Conservation (phyloP, 2,797 vertebrate species). For the Scyliorhinus canicula region DNA sequence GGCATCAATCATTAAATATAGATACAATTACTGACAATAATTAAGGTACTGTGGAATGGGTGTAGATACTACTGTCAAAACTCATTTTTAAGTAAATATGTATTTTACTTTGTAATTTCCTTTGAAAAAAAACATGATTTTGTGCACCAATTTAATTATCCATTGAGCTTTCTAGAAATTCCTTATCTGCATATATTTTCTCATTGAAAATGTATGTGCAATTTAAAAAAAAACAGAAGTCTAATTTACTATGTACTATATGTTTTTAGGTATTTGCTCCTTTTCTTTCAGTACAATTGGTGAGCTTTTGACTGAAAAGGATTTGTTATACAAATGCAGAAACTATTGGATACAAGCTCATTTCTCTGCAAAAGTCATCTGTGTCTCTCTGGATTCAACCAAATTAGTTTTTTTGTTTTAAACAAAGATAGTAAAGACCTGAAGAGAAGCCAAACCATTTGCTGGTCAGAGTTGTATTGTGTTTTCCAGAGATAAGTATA, state of each 20-base stretch:
- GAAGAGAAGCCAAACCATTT: not conserved
- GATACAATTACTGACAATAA: not conserved
- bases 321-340: not conserved
- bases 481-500: not conserved
- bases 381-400: not conserved
- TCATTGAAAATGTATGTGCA: not conserved
- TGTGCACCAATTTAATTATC: slow-evolving; percentile 43
- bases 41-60: not conserved
- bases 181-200: not conserved
- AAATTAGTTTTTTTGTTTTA: not conserved
- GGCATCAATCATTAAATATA: slow-evolving; percentile 2
- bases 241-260: not conserved
- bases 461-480: too few species aligned
- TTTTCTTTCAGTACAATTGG: not conserved
- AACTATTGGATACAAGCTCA: not conserved
- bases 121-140: not conserved
- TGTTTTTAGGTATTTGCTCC: not conserved
- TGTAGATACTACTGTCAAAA: not conserved
- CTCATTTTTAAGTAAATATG: not conserved
- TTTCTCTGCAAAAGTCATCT: not conserved
- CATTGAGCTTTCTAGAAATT: not conserved
- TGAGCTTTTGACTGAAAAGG: not conserved
- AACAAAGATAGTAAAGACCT: not conserved
- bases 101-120: not conserved
- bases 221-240: not conserved